Conservation (phyloP, 2,113 vertebrate genomes). For the Platysternon megacephalum region DNA sequence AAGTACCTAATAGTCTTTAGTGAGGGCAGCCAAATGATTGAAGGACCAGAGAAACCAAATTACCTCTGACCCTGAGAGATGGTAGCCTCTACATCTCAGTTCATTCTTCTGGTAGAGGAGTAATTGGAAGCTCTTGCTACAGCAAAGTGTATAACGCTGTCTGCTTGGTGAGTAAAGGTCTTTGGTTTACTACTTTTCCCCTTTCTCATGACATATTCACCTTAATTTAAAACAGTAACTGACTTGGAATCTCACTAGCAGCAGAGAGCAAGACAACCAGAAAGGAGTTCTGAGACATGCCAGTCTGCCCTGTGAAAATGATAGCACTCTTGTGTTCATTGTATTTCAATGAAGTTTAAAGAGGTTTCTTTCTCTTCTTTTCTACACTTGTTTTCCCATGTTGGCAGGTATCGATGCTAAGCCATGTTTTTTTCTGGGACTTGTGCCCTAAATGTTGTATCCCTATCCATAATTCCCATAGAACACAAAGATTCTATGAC, state of each 20-base stretch:
- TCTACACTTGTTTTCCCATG: background rate
- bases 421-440: background rate
- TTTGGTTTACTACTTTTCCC: background rate
- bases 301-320: background rate
- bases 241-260: background rate
- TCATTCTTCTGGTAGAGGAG: background rate
- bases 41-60: background rate
- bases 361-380: background rate
- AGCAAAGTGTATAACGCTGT: background rate
- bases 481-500: background rate
- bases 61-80: background rate
- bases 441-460: background rate
- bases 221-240: background rate
- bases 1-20: background rate
- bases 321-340: background rate
- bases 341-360: background rate
- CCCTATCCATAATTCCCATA: background rate
- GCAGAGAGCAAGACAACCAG: background rate
- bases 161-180: background rate
- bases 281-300: background rate
- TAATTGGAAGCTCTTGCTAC: background rate
- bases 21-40: background rate
- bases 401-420: accelerated
- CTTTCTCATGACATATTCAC: background rate
- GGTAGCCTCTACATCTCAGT: background rate